These are phyloP conservation scores for Hyposoter dolosus DNA, from an alignment of 2,888 invertebrate species.

Conservation along the genomic window DNA sequence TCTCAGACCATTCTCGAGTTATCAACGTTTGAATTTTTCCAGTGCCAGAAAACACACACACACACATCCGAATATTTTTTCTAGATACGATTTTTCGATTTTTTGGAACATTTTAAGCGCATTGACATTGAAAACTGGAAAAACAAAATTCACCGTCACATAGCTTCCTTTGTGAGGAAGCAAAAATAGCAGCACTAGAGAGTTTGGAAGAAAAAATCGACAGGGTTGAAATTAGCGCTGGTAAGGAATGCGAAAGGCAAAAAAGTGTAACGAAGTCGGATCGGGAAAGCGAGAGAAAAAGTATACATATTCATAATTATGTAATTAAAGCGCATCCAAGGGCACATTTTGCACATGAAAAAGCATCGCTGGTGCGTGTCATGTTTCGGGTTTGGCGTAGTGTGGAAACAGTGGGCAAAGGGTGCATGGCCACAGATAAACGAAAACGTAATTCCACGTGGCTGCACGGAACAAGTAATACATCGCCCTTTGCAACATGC, in stretches of 20 bases:
- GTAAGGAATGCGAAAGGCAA: constrained; percentile 6
- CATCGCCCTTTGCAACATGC: constrained; percentile 30
- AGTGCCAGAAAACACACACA: no score
- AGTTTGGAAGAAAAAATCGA: constrained; percentile 10
- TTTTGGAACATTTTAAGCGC: no score
- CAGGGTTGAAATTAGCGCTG: constrained; percentile 3
- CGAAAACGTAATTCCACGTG: constrained; percentile 65
- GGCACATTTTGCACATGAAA: constrained; percentile 62
- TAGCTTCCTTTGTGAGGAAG: no score
- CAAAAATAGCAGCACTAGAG: not conserved
- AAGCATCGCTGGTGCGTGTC: constrained; percentile 58
- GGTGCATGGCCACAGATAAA: constrained; percentile 43
- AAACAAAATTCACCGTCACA: no score
- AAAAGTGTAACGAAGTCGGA: constrained; percentile 59
- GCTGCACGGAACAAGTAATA: constrained; percentile 38
- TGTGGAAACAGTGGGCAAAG: not conserved
- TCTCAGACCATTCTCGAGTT: no score
- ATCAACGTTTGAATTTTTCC: no score
- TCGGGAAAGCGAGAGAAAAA: constrained; percentile 31
- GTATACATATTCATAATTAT: constrained; percentile 70
- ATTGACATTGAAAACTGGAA: no score
- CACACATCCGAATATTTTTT: no score
- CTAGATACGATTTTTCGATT: no score
- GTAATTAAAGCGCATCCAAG: constrained; percentile 69
- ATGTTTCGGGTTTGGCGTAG: constrained; percentile 41